Evolutionary conservation across 2,797 vertebrate species (phyloP).

Genomic region (Miopithecus talapoin): DNA sequence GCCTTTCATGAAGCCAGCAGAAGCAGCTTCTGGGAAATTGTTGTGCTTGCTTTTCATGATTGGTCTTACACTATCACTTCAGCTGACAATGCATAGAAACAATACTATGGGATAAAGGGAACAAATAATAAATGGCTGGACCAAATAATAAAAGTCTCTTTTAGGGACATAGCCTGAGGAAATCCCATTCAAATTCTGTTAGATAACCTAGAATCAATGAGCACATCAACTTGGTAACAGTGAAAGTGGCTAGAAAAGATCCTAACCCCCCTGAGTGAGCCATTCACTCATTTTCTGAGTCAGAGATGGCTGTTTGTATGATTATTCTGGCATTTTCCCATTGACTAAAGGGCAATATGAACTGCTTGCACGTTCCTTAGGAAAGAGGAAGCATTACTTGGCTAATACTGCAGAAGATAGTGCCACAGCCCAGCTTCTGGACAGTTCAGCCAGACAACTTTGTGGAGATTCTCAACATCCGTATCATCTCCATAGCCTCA

Average conservation of each 20-base stretch:
- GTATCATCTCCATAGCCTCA: neutral
- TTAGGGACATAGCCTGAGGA: neutral
- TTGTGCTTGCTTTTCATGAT: neutral
- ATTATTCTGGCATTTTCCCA: neutral
- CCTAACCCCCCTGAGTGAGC: neutral
- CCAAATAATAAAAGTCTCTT: slow-evolving; percentile 15
- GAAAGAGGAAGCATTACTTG: neutral
- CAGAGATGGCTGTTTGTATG: neutral
- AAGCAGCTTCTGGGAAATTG: neutral
- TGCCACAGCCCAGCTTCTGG: neutral
- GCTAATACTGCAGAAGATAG: neutral
- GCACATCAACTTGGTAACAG: neutral
- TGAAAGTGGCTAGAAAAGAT: neutral
- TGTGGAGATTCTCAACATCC: neutral
- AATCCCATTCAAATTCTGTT: neutral
- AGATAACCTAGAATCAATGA: neutral
- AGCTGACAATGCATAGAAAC: neutral
- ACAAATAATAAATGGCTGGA: neutral
- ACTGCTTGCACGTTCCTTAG: neutral
- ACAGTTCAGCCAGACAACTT: neutral
- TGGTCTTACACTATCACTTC: neutral
- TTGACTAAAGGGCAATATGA: neutral
- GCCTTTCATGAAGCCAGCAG: neutral
- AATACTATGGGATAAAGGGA: neutral
- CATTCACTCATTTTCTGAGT: neutral